Conservation (phyloP, 2,888 invertebrate species). For the Hesperia comma region DNA sequence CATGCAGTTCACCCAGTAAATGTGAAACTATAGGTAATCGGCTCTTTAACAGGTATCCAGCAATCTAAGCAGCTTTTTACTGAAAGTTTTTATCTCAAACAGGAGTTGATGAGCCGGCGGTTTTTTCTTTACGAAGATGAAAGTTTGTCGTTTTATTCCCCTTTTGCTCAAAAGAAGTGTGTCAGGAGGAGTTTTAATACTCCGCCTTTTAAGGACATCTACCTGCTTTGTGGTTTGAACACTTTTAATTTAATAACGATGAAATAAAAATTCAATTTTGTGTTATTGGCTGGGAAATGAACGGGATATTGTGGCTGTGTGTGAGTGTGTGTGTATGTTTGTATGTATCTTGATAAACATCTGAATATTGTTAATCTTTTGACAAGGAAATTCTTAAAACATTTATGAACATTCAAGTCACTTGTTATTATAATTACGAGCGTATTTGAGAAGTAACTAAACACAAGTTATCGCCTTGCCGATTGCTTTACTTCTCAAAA, state of each 20-base stretch:
- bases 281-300: too few relatives aligned
- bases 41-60: constrained; percentile 13
- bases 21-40: background rate
- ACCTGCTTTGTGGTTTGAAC: background rate
- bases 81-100: constrained; percentile 24
- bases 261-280: background rate
- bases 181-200: constrained; percentile 1
- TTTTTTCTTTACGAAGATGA: constrained; percentile 19
- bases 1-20: background rate
- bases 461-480: too few relatives aligned
- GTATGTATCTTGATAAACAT: too few relatives aligned
- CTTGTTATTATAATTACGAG: too few relatives aligned
- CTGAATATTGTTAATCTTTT: too few relatives aligned
- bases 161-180: background rate
- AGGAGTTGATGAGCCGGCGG: constrained; percentile 22
- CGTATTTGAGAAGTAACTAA: too few relatives aligned
- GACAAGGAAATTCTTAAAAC: too few relatives aligned
- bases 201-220: background rate
- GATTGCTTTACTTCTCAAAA: too few relatives aligned
- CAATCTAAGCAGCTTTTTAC: constrained; percentile 25
- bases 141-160: background rate
- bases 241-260: background rate
- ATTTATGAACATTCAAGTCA: too few relatives aligned
- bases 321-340: too few relatives aligned
- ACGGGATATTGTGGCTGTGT: too few relatives aligned